Evolutionary conservation across 2,113 vertebrate genomes (phyloP).

Genomic region (Gavia stellata): DNA sequence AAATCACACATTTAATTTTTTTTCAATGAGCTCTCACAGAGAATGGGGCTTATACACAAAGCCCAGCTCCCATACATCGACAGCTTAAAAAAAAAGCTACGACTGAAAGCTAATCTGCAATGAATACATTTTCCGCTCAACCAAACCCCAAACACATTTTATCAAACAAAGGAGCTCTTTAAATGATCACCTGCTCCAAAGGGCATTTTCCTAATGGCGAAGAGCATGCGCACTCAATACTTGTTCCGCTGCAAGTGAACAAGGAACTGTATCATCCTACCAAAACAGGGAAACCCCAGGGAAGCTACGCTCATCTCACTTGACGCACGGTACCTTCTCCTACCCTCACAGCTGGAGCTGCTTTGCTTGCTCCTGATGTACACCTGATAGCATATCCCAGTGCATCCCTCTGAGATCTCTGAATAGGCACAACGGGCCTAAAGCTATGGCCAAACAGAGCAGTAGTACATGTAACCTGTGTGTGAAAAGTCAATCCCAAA

Average conservation of each 20-base stretch:
- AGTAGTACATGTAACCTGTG: neutral
- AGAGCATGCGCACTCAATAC: neutral
- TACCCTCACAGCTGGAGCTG: neutral
- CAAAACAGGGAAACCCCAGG: neutral
- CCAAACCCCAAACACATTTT: neutral
- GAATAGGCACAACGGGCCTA: neutral
- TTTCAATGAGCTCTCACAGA: neutral
- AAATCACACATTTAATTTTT: neutral
- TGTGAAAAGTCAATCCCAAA: neutral
- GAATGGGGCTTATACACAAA: neutral
- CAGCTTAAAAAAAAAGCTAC: neutral
- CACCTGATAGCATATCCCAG: neutral
- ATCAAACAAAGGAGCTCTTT: neutral
- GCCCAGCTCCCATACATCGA: neutral
- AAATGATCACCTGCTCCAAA: neutral
- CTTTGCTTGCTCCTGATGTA: neutral
- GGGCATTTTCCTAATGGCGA: neutral
- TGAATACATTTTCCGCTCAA: neutral
- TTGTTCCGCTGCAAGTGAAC: neutral
- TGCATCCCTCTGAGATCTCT: neutral
- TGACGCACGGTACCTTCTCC: fast-evolving
- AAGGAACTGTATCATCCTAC: neutral
- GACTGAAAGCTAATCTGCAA: neutral
- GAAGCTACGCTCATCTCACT: neutral
- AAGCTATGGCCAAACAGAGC: neutral